These are phyloP conservation scores for Thymelicus acteon DNA, from an alignment of 2,888 invertebrate species.

Conservation along the genomic window DNA sequence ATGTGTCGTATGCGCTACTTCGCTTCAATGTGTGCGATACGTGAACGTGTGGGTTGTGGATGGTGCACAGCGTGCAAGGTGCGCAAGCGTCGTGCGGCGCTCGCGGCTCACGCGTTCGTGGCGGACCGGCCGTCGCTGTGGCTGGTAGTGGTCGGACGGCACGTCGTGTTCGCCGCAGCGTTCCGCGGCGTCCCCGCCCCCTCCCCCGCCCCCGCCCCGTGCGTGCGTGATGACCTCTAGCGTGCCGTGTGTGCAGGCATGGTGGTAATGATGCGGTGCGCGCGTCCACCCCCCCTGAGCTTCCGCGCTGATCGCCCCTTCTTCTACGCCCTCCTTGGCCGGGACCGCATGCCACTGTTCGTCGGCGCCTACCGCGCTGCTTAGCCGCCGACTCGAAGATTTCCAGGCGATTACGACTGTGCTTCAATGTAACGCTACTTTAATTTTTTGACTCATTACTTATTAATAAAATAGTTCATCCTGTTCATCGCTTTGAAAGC, in stretches of 20 bases:
- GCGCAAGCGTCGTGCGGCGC: conserved; percentile 58
- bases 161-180: conserved; percentile 50
- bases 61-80: conserved; percentile 52
- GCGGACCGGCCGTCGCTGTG: conserved; percentile 69
- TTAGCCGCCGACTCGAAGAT: conserved; percentile 35
- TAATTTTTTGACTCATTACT: no score
- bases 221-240: conserved; percentile 60
- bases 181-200: conserved; percentile 48
- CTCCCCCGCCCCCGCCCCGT: conserved; percentile 31
- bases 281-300: conserved; percentile 51
- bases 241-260: conserved; percentile 61
- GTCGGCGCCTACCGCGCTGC: conserved; percentile 61
- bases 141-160: conserved; percentile 53
- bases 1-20: not conserved
- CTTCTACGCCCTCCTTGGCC: conserved; percentile 63
- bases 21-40: conserved; percentile 52
- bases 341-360: conserved; percentile 58
- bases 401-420: not conserved
- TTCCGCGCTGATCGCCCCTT: conserved; percentile 76
- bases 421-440: not conserved
- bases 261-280: conserved; percentile 75
- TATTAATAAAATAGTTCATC: no score
- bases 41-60: conserved; percentile 43
- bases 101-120: conserved; percentile 50
- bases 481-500: no score